Percentiles rank a stretch among this genome's conserved stretches.
Conservation (phyloP, 2,888 invertebrate species). For the Lepidocyrtinus sp. region DNA sequence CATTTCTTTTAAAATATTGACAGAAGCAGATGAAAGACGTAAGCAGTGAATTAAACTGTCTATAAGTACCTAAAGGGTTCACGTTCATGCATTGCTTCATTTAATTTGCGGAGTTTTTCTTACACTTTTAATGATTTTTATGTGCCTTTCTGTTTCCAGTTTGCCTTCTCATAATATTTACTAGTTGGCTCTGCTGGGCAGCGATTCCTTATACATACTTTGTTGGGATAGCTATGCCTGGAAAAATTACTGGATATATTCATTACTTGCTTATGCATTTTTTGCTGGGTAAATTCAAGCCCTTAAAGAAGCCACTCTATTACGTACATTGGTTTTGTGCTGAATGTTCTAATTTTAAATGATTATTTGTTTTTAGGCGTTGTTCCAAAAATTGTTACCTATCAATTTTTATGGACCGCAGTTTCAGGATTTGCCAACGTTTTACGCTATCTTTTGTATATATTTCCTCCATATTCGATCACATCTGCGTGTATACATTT, state of each 20-base stretch:
- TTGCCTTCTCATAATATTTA: conserved; percentile 32
- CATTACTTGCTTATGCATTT: conserved; percentile 44
- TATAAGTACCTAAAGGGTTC: too few relatives aligned
- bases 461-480: conserved; percentile 58
- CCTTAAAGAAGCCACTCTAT: neutral
- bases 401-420: conserved; percentile 31
- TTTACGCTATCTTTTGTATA: conserved; percentile 36
- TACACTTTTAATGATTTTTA: neutral
- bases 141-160: neutral
- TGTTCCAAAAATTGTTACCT: conserved; percentile 49
- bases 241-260: conserved; percentile 20
- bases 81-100: too few relatives aligned
- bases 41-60: neutral
- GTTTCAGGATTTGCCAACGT: neutral
- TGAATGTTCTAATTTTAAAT: neutral
- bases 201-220: conserved; percentile 55
- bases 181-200: conserved; percentile 51
- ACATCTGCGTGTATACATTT: conserved; percentile 57
- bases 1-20: neutral
- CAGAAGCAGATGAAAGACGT: conserved; percentile 33
- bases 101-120: neutral
- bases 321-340: neutral
- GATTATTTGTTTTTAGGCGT: conserved; percentile 35
- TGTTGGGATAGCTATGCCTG: neutral
- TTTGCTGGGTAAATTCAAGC: conserved; percentile 19